These are phyloP conservation scores for Arctocebus calabarensis DNA, from an alignment of 2,797 vertebrate species.

Conservation along the genomic window DNA sequence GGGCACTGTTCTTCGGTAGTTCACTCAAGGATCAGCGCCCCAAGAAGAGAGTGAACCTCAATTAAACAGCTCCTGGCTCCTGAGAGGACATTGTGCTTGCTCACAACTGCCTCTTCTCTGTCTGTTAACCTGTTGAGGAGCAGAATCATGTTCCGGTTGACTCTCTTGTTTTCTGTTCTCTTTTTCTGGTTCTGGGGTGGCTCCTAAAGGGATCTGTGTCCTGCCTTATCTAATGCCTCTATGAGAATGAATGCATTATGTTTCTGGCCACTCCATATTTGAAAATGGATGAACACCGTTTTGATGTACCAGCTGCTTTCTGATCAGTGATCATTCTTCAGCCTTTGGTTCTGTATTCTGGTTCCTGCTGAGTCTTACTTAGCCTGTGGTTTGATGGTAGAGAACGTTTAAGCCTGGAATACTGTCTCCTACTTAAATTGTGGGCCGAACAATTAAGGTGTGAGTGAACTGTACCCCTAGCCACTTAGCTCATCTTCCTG, in stretches of 20 bases:
- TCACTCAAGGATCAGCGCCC: background rate
- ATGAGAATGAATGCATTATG: background rate
- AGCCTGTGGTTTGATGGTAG: background rate
- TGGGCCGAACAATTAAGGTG: background rate
- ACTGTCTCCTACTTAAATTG: background rate
- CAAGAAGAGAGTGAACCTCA: background rate
- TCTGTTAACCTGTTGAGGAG: background rate
- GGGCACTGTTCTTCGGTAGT: background rate
- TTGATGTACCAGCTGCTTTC: background rate
- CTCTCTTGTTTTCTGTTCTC: background rate
- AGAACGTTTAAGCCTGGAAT: background rate
- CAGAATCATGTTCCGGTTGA: background rate
- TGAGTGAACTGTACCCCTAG: background rate
- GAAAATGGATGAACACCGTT: conserved; percentile 21
- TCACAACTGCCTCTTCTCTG: background rate
- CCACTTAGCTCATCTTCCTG: background rate
- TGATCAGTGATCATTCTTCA: background rate
- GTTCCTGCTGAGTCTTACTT: background rate
- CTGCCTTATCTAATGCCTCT: conserved; percentile 50
- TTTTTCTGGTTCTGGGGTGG: background rate
- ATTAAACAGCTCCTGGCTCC: background rate
- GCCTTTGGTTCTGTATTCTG: background rate
- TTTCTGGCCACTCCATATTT: background rate
- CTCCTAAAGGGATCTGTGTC: background rate
- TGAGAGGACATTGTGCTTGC: background rate